phyloP scores from a whole-genome alignment of 2,797 vertebrate species.

The Spinus olivaceus region DNA sequence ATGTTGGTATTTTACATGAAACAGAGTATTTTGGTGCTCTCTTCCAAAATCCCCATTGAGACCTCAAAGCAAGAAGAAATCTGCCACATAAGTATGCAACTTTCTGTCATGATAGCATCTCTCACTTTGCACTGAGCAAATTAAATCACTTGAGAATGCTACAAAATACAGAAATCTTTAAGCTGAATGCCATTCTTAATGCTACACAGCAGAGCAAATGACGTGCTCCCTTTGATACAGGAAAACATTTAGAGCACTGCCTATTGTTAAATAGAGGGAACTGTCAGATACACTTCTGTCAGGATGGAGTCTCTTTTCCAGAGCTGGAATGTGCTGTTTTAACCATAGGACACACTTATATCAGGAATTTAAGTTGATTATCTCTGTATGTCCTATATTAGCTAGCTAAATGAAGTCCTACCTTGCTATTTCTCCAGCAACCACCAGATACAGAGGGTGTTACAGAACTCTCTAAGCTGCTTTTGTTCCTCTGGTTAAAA shows the following conservation, averaged over 20 bases:
- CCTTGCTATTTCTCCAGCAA: neutral
- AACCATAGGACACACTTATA: neutral
- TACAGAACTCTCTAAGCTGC: neutral
- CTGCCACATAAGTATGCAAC: conserved; percentile 54
- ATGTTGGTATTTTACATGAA: conserved; percentile 15
- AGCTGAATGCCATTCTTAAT: conserved; percentile 69
- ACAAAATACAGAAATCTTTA: conserved; percentile 67
- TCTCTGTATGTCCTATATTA: neutral
- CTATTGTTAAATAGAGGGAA: conserved; percentile 50
- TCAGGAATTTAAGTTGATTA: neutral
- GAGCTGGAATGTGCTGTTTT: conserved; percentile 3
- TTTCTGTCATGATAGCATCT: conserved; percentile 67
- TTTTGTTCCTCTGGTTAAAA: neutral
- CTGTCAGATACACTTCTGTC: conserved; percentile 53
- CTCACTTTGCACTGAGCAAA: conserved; percentile 64
- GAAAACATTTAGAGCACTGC: conserved; percentile 64
- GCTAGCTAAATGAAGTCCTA: neutral
- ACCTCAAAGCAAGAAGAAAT: conserved; percentile 19
- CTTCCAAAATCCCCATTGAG: conserved; percentile 42
- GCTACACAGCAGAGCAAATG: conserved; percentile 61
- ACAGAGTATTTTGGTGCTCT: conserved; percentile 26
- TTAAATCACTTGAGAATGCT: conserved; percentile 68
- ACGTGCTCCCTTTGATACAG: conserved; percentile 59
- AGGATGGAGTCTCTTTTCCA: conserved; percentile 3
- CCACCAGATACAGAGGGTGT: neutral